Conservation (phyloP, 2,113 vertebrate species). For the Tachycineta bicolor region DNA sequence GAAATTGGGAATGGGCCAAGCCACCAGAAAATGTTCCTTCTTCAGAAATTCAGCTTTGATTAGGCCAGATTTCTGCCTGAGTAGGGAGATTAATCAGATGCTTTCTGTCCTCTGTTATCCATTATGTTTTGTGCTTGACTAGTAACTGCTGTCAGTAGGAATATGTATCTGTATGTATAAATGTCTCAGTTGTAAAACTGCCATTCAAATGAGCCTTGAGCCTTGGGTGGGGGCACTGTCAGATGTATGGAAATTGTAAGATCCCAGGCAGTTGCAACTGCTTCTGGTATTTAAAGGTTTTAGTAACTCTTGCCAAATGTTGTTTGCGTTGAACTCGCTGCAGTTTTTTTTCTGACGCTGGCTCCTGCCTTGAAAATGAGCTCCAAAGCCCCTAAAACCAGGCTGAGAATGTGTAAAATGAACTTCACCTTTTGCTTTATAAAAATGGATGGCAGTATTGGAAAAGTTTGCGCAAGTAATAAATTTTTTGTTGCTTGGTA, state of each 20-base stretch:
- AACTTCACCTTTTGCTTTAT: background rate
- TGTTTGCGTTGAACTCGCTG: background rate
- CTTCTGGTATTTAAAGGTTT: background rate
- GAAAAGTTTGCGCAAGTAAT: background rate
- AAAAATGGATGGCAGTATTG: background rate
- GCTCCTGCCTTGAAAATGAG: background rate
- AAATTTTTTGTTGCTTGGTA: background rate
- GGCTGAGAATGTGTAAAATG: background rate
- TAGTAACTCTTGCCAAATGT: background rate
- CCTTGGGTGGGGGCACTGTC: background rate
- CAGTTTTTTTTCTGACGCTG: background rate
- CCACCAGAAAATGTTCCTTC: background rate
- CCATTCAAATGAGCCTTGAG: background rate
- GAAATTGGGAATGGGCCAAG: background rate
- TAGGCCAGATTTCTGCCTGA: background rate
- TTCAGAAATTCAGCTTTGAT: background rate
- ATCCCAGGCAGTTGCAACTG: background rate
- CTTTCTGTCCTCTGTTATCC: background rate
- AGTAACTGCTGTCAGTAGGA: slow-evolving; percentile 3
- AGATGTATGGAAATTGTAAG: background rate
- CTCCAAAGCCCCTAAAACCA: background rate
- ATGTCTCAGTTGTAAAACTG: background rate
- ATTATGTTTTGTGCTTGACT: slow-evolving; percentile 14
- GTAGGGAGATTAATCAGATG: background rate
- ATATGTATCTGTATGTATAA: background rate